Percentiles rank a stretch among this genome's conserved stretches.
phyloP scores from a whole-genome alignment of 1,140 invertebrate species.

The Drosophila mojavensis region DNA sequence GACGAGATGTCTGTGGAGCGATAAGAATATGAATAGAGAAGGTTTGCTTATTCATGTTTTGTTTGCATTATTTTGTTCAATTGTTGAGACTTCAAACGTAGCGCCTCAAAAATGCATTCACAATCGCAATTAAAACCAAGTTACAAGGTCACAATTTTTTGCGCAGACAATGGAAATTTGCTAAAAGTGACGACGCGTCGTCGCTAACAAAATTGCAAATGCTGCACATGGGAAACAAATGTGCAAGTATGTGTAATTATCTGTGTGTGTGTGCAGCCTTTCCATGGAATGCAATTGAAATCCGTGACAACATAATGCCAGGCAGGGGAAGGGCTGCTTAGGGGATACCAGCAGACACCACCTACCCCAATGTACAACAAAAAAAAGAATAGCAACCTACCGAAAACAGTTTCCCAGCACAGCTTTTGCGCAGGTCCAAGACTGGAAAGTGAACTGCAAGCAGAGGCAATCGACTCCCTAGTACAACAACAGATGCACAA shows the following conservation, averaged over 20 bases:
- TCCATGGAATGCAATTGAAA: slow-evolving; percentile 76
- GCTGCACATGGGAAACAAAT: slow-evolving; percentile 65
- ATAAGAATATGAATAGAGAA: slow-evolving; percentile 18
- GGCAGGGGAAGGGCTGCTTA: background rate
- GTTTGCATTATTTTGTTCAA: background rate
- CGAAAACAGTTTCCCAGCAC: slow-evolving; percentile 43
- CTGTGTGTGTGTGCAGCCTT: slow-evolving; percentile 30
- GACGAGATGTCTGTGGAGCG: background rate
- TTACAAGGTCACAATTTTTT: slow-evolving; percentile 74
- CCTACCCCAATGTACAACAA: slow-evolving; percentile 66
- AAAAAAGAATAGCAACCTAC: slow-evolving; percentile 6
- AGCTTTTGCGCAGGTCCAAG: slow-evolving; percentile 68
- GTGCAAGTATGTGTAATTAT: slow-evolving; percentile 18
- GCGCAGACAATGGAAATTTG: slow-evolving; percentile 59
- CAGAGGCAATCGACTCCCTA: slow-evolving; percentile 36
- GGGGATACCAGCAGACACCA: slow-evolving; percentile 43
- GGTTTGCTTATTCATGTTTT: background rate
- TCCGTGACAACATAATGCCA: slow-evolving; percentile 73
- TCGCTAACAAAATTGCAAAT: slow-evolving; percentile 76
- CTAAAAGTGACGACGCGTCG: slow-evolving; percentile 56
- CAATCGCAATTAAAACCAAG: slow-evolving; percentile 74
- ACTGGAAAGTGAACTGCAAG: slow-evolving; percentile 75
- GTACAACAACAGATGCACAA: slow-evolving; percentile 16
- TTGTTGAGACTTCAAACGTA: slow-evolving; percentile 25
- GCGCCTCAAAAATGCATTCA: slow-evolving; percentile 35